Base-by-base conservation (phyloP, 2,113 vertebrate species). In the Hydropotes inermis region DNA sequence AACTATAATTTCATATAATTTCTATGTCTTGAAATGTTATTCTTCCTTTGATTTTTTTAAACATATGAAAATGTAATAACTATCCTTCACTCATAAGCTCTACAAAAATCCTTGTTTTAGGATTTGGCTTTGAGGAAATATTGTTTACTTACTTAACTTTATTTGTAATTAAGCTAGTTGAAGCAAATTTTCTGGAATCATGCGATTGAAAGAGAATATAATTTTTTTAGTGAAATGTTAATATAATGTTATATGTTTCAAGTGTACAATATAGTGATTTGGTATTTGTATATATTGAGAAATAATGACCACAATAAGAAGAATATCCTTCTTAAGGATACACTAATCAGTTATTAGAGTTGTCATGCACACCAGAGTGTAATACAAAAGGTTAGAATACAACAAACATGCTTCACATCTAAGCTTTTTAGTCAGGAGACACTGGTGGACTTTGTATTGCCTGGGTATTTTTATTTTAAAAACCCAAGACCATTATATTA, bases 381-480 rank as follows among this genome's bases (percentile, higher is more conserved):
- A 74, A 70, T n/a, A 79, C 52, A 76, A 83, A 82, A 79, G 79
- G 9, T 91, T 39, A 90, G 23, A 96, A 45, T 54, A 14, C 13
- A 88, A 25, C 36, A 89, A 55, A 52, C 2, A 5, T 74, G 64
- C 30, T 82, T 92, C 21, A 57, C 1, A n/a, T 19, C 5, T 27
- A 47, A 25, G 15, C 36, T 84, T 2, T 43, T 28, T 76, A 89
- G 25, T 86, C 64, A 52, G 79, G 89, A 88, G 19, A 25, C 36
- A 86, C 47, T 52, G 25, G 28, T 23, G 36, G 21, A 83, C 17
- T 95, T 61, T 55, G 14, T 70, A 84, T 23, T 97, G 13, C n/a
- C n/a, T 95, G 45, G 7, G 7, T 88, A 28, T 95, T 97, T 97
- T 89, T 19, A 54, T 79, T 67, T 85, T 33, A 55, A 94, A 96